A percentile compares a stretch with the other conserved stretches of the same genome.
Evolutionary conservation across 1,140 invertebrate species (phyloP).

Genomic region (Homalodisca vitripennis): DNA sequence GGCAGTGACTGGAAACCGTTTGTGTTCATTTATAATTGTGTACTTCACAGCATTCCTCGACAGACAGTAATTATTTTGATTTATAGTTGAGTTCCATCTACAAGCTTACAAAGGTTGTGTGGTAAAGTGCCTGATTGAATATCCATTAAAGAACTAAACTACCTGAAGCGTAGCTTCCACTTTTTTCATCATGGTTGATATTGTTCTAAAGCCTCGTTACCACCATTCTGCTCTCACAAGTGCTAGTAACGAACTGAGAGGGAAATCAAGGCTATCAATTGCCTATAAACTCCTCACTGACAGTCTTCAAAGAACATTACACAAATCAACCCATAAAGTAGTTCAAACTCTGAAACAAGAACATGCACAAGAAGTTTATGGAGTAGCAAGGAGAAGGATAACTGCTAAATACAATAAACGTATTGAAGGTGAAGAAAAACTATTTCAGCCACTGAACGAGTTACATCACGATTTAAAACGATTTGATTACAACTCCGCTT

Average conservation of each 20-base stretch:
- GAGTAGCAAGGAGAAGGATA: too few relatives aligned
- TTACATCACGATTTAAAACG: conserved; percentile 60
- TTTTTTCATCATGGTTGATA: neutral
- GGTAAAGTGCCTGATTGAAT: neutral
- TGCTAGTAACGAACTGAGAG: conserved; percentile 54
- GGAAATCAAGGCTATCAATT: conserved; percentile 58
- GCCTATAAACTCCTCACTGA: neutral
- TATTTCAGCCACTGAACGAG: conserved; percentile 54
- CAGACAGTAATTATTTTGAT: too few relatives aligned
- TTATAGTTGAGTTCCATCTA: too few relatives aligned
- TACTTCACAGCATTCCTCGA: too few relatives aligned
- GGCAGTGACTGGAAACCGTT: too few relatives aligned
- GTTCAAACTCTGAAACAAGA: neutral
- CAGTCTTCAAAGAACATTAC: neutral
- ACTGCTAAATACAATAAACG: too few relatives aligned
- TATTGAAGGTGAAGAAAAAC: conserved; percentile 54
- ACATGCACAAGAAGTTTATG: neutral
- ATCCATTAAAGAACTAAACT: neutral
- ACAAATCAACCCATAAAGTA: neutral
- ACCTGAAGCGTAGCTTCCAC: neutral
- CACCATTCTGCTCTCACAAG: neutral
- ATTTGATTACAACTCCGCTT: conserved; percentile 59
- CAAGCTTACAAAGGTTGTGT: too few relatives aligned
- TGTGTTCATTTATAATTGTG: too few relatives aligned
- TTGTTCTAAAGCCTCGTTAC: neutral